These are phyloP conservation scores for Rhagoletis zephyria DNA, from an alignment of 1,140 invertebrate species.

Conservation along the genomic window DNA sequence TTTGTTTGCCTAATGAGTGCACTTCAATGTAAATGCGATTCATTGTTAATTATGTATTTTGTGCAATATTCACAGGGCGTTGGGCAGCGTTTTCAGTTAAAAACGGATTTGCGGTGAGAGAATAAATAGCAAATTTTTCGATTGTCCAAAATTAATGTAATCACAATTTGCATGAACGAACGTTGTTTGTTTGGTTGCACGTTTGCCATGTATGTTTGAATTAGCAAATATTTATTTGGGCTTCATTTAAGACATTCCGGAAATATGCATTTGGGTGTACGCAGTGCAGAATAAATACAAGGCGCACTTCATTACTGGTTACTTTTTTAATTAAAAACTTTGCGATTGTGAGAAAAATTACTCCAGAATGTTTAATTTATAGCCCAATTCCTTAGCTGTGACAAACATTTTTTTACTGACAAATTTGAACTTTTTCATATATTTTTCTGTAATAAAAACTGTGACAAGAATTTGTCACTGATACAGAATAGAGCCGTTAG, in stretches of 20 bases:
- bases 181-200: neutral
- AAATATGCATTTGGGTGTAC: neutral
- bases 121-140: neutral
- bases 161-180: neutral
- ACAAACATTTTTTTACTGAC: too few relatives aligned
- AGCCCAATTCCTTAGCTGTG: too few relatives aligned
- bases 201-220: neutral
- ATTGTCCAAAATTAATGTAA: conserved; percentile 2
- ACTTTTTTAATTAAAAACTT: too few relatives aligned
- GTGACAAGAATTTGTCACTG: too few relatives aligned
- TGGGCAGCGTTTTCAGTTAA: neutral
- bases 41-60: conserved; percentile 8
- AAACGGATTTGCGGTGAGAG: neutral
- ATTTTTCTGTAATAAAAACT: too few relatives aligned
- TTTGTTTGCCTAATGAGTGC: neutral
- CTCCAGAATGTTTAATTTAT: too few relatives aligned
- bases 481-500: too few relatives aligned
- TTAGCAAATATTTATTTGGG: conserved; percentile 9
- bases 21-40: conserved; percentile 31
- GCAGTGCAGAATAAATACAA: neutral
- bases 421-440: too few relatives aligned
- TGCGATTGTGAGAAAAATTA: too few relatives aligned
- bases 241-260: neutral
- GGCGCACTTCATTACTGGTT: neutral
- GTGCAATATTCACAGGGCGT: neutral